Base-by-base conservation (phyloP, 1,140 invertebrate species). In the Solenopsis fugax region DNA sequence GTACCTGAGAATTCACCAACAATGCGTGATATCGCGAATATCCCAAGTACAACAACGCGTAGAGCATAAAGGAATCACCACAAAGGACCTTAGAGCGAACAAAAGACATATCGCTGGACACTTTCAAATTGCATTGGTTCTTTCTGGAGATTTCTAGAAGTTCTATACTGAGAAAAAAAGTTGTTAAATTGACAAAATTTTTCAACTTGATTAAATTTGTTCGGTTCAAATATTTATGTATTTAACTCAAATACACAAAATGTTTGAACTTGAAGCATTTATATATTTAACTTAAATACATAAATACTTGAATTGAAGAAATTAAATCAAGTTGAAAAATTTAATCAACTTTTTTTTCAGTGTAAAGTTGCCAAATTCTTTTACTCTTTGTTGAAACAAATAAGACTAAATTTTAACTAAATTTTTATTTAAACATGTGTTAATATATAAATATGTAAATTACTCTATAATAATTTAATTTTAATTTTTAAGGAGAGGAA, bases 1-100 rank as follows among this genome's bases (percentile, higher is more conserved):
- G 37, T 71, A 71, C 65, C 78, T 81, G 52, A 34, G 78, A 71
- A 67, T 81, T 56, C 34, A 54, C 77, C 10, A n/a, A 58, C 52
- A 56, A 80, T 71, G 21, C 62, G 34, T 12, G 45, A 41, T 56
- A 69, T 45, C 21, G 21, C 16, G 16, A 58, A 34, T 16, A 48
- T 50, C 16, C 18, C 2, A n/a, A n/a, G 12, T 64, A 78, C 18
- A 50, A n/a, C 24, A 24, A 48, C 7, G 9, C 10, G 2, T 18
- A 48, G 9, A 5, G 0, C 18, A 13, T 21, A 37, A 48, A 60
- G 10, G 12, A 45, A 48, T 21, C 10, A 5, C 4, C 16, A 16
- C 18, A 34, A 76, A 50, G 72, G 12, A n/a, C 2, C 10, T 64
- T n/a, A 65, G 7, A 60, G 16, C 37, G 9, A 12, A 50, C 65